Base-by-base conservation (phyloP, 2,888 invertebrate genomes). In the Melanargia galathea region DNA sequence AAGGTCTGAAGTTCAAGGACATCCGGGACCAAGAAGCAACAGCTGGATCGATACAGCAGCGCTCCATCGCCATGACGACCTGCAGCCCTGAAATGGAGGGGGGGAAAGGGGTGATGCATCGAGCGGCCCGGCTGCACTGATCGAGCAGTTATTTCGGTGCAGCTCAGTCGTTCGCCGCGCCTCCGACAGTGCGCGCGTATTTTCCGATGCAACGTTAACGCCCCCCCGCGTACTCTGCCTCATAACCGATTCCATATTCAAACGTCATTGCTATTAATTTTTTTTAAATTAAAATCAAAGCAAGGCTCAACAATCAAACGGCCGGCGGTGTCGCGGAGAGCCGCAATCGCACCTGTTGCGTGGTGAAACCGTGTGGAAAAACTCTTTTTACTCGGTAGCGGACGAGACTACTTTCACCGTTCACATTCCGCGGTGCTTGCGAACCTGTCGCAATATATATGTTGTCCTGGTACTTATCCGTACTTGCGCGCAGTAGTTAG, bases 111-210 rank as follows among this genome's bases (percentile, higher is more conserved):
- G 69, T 57, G 77, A 77, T 89, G 90, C 90, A 89, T 83, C 83
- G 82, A 84, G 78, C 86, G 84, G 86, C 89, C 88, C 78, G 90
- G 87, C 81, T 90, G 88, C 89, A 89, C 58, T 76, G 83, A n/a
- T n/a, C n/a, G n/a, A 88, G 88, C 89, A 87, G 88, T 87, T 91
- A 91, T 90, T 91, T 91, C 87, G 86, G 90, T 91, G 91, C 90
- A 91, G 82, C 85, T 75, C 87, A 88, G 88, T 89, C 84, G 83
- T 72, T 79, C 77, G 77, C 76, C 82, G 87, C 86, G 85, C 83
- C 83, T 87, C 83, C 80, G 79, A 69, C 70, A 74, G 87, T 75
- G 83, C 86, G 87, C 89, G 78, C 87, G 89, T 72, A 71, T 76
- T 66, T 60, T 61, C 72, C 62, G 35, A 63, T 79, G 79, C 81